Base-by-base conservation (phyloP, 2,888 invertebrate species). In the Eugnorisma glareosa region DNA sequence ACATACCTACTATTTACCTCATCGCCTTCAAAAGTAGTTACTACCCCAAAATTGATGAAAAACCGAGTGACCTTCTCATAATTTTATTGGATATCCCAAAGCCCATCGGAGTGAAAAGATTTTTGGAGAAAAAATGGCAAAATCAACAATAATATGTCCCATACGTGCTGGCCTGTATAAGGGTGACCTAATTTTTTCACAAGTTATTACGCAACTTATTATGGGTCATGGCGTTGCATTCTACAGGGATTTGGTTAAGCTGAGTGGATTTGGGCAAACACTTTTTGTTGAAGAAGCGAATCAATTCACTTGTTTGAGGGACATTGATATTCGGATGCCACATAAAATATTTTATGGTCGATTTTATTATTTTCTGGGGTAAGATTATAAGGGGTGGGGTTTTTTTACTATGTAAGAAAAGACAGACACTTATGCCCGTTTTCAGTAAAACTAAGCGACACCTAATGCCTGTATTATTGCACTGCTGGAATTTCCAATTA, bases 151-250 rank as follows among this genome's bases (percentile, higher is more conserved):
- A 87, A 86, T 88, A 84, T 74, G 83, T 75, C 84, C 85, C 85
- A 80, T 85, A 86, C 82, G 85, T 86, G 48, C 82, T 85, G 64
- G 85, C 86, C 84, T 84, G 84, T 88, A 91, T 90, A 81, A 90
- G 88, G 92, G 91, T 93, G 93, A 94, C 94, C 94, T 90, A 93
- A 93, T 94, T 94, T 92, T 91, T 90, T 83, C 75, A 83, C 77
- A 90, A 92, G 91, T 92, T 92, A 92, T 90, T 90, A 91, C 90
- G 80, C 89, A 90, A 91, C 91, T 91, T 92, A 90, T 92, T 92
- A 91, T 87, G 88, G 85, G 86, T 86, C 90, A 91, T 91, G 90
- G 89, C 84, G 88, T 83, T 89, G 80, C 87, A 87, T 88, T 91
- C 91, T 90, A 89, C 85, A 79, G 92, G 92, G 92, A 91, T 89